Conservation (phyloP, 2,797 vertebrate species). For the Lacerta bilineata region DNA sequence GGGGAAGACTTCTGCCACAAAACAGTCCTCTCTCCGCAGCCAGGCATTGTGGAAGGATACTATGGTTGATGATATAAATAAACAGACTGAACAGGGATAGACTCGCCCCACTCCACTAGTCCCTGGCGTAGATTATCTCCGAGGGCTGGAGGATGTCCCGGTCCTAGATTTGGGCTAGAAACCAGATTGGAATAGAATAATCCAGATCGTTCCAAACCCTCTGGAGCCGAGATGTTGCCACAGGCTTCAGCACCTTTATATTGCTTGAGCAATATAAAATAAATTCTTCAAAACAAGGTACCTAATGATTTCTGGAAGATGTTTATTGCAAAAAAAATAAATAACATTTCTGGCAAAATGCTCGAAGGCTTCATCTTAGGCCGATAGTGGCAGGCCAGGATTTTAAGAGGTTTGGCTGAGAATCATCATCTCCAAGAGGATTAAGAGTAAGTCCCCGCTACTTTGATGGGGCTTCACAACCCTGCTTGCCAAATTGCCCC, state of each 20-base stretch:
- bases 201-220: neutral
- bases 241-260: neutral
- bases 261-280: neutral
- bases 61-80: too few species aligned
- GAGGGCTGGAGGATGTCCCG: too few species aligned
- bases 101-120: too few species aligned
- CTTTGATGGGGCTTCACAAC: neutral
- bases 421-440: neutral
- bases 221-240: neutral
- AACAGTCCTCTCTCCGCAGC: too few species aligned
- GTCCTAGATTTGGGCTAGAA: neutral
- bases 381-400: too few species aligned
- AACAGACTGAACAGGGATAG: too few species aligned
- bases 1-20: too few species aligned
- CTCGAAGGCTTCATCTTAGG: neutral
- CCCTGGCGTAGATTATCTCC: too few species aligned
- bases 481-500: neutral
- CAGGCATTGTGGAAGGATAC: too few species aligned
- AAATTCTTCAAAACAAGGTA: conserved; percentile 1
- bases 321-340: conserved; percentile 4
- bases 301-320: neutral
- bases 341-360: conserved; percentile 8
- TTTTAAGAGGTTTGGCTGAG: neutral
- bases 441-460: neutral
- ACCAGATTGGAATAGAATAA: neutral